A percentile compares a stretch with the other conserved stretches of the same genome.
Conservation (phyloP, 2,113 vertebrate species). For the Grammomys dolichurus region DNA sequence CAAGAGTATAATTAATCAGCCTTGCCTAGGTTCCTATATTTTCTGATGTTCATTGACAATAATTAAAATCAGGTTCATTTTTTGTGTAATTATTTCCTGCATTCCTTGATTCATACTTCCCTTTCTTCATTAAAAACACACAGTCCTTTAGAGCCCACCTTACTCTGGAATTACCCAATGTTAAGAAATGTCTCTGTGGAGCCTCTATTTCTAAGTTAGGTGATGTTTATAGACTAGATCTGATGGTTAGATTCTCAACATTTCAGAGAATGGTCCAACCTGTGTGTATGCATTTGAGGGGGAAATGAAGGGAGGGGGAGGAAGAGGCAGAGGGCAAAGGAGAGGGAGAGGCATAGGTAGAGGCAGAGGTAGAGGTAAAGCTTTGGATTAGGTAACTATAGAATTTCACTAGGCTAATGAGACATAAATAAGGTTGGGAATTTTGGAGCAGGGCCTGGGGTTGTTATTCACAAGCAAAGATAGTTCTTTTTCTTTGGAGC, state of each 20-base stretch:
- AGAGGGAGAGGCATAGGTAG: too few relatives aligned
- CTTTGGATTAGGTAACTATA: background rate
- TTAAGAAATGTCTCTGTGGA: background rate
- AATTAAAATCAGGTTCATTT: background rate
- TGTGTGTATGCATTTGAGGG: background rate
- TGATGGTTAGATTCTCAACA: background rate
- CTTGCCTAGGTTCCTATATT: background rate
- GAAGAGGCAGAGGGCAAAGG: background rate
- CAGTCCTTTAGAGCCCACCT: background rate
- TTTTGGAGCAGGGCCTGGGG: background rate
- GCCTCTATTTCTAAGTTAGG: background rate
- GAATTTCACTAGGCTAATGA: background rate
- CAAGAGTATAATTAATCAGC: background rate
- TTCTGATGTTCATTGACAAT: background rate
- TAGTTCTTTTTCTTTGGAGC: background rate
- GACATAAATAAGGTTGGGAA: background rate
- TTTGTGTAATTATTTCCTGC: background rate
- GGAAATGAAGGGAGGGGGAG: background rate
- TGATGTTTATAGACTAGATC: background rate
- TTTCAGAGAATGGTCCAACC: background rate
- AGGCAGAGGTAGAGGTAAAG: background rate
- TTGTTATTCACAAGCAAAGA: background rate
- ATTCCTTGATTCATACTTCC: background rate
- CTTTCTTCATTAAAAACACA: background rate
- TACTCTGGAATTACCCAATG: background rate